These are phyloP conservation scores for Yponomeuta sedellus DNA, from an alignment of 2,888 invertebrate genomes.

Conservation along the genomic window DNA sequence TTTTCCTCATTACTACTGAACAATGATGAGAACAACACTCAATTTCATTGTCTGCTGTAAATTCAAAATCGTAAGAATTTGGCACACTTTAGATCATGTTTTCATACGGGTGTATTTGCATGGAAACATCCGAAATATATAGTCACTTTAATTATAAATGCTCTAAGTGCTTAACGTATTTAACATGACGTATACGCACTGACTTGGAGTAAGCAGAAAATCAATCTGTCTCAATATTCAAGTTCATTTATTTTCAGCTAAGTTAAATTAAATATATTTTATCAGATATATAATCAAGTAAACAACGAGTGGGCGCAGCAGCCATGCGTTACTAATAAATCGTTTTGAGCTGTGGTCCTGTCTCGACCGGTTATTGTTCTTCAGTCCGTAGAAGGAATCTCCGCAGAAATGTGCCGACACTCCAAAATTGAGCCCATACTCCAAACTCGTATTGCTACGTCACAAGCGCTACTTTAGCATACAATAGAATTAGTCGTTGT, in stretches of 20 bases:
- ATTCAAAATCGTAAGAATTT: no score
- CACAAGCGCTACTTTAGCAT: conserved; percentile 30
- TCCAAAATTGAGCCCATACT: background rate
- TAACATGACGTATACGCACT: no score
- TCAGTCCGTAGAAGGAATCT: background rate
- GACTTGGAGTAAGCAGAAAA: background rate
- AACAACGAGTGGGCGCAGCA: conserved; percentile 5
- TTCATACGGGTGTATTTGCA: no score
- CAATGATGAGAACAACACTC: conserved; percentile 16
- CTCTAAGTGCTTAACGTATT: no score
- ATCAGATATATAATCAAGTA: background rate
- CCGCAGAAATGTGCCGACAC: background rate
- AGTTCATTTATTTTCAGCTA: no score
- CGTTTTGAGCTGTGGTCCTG: background rate
- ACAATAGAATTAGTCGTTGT: conserved; percentile 31
- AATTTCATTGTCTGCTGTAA: background rate
- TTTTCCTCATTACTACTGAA: conserved; percentile 21
- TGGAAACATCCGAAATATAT: no score
- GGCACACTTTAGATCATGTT: no score
- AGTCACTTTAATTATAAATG: no score
- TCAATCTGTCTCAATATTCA: no score
- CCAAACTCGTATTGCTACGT: conserved; percentile 20
- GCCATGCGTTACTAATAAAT: conserved; percentile 13
- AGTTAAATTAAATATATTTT: background rate
- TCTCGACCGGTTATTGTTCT: conserved; percentile 6